Evolutionary conservation across 2,888 invertebrate genomes (phyloP).

Genomic region (Temnothorax unifasciatus): DNA sequence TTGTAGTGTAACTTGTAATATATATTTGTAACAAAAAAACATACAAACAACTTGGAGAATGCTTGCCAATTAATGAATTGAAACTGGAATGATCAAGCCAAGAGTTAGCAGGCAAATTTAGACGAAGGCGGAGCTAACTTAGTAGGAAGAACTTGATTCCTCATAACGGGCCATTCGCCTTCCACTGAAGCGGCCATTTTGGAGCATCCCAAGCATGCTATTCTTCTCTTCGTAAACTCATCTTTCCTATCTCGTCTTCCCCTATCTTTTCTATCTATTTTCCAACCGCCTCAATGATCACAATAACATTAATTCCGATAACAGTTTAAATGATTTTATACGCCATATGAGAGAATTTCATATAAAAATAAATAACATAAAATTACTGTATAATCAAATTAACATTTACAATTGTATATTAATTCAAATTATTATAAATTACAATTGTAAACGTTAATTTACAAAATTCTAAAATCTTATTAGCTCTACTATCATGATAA

Average conservation of each 20-base stretch:
- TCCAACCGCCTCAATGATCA: background rate
- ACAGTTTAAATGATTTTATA: background rate
- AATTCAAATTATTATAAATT: background rate
- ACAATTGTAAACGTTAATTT: background rate
- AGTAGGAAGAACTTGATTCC: conserved; percentile 74
- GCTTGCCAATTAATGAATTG: background rate
- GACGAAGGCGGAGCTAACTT: conserved; percentile 81
- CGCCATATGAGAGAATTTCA: background rate
- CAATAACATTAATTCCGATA: conserved; percentile 9
- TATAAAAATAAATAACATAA: background rate
- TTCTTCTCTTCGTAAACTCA: conserved; percentile 30
- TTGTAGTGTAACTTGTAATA: background rate
- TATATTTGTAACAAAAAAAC: background rate
- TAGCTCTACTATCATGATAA: background rate
- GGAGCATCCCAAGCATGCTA: conserved; percentile 71
- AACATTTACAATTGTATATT: background rate
- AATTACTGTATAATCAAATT: background rate
- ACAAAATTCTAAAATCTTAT: background rate
- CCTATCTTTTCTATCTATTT: background rate
- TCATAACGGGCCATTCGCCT: conserved; percentile 74
- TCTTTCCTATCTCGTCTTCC: background rate
- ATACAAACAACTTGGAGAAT: background rate
- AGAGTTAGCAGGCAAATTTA: conserved; percentile 65
- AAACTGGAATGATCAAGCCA: background rate
- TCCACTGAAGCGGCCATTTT: conserved; percentile 80